phyloP scores from a whole-genome alignment of 2,113 vertebrate genomes.

The Eulemur macaco region DNA sequence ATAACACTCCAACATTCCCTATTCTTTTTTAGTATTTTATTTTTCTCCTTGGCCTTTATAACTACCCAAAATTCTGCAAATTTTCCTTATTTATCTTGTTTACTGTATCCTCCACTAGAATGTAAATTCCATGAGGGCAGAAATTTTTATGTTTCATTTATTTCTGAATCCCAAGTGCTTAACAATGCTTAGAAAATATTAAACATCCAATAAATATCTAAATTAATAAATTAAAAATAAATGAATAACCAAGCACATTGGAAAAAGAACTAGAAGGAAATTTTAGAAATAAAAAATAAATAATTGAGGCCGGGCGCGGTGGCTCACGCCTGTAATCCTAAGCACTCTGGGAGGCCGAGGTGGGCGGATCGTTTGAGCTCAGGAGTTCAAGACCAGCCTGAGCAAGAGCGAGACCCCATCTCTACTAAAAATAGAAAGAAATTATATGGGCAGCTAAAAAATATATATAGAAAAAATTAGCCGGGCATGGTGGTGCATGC shows the following conservation, averaged over 20 bases:
- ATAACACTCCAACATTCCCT: neutral
- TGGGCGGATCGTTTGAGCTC: no score
- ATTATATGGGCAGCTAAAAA: no score
- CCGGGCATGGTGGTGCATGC: no score
- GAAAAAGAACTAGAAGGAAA: neutral
- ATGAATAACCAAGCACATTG: neutral
- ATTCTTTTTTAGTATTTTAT: neutral
- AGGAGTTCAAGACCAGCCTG: no score
- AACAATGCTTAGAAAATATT: neutral
- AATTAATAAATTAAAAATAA: neutral
- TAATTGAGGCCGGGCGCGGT: neutral
- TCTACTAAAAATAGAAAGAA: no score
- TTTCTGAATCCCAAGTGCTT: neutral
- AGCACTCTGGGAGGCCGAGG: no score
- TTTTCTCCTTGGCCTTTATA: neutral
- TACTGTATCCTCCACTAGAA: neutral
- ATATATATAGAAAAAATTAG: no score
- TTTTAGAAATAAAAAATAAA: conserved; percentile 11
- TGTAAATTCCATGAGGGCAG: neutral
- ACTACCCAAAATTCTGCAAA: neutral
- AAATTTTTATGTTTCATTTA: conserved; percentile 14
- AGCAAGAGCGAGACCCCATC: no score
- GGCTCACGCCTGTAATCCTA: no score
- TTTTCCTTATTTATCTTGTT: neutral
- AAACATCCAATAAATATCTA: neutral